Evolutionary conservation across 2,888 invertebrate genomes (phyloP).

Genomic region (Rhogogaster chlorosoma): DNA sequence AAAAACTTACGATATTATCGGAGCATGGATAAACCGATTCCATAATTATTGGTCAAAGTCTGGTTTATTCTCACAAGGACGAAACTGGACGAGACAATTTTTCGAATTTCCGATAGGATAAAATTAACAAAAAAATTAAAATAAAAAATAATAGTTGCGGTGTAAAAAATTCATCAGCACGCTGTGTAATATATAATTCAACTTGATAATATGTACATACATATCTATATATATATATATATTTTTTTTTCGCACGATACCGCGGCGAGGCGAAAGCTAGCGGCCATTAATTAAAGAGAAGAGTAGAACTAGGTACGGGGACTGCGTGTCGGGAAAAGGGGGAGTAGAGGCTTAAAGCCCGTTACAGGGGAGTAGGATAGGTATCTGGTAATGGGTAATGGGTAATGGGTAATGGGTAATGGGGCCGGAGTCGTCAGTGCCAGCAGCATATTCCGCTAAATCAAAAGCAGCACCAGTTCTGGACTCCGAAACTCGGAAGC

Average conservation of each 20-base stretch:
- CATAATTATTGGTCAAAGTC: background rate
- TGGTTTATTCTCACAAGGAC: background rate
- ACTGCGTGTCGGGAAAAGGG: slow-evolving; percentile 38
- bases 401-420: slow-evolving; percentile 68
- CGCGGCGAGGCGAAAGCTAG: slow-evolving; percentile 40
- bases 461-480: slow-evolving; percentile 71
- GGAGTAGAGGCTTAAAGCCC: slow-evolving; percentile 47
- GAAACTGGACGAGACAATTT: too few relatives aligned
- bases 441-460: slow-evolving; percentile 75
- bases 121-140: background rate
- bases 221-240: too few relatives aligned
- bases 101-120: background rate
- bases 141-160: background rate
- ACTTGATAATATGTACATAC: background rate
- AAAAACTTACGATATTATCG: background rate
- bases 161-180: background rate
- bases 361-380: slow-evolving; percentile 50
- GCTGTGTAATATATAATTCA: background rate
- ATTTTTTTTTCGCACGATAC: background rate
- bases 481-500: slow-evolving; percentile 32
- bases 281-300: slow-evolving; percentile 69
- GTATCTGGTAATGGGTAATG: slow-evolving; percentile 64
- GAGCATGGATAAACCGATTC: background rate
- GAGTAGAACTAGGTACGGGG: slow-evolving; percentile 2
- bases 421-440: slow-evolving; percentile 73